These are phyloP conservation scores for Peromyscus nudipes DNA, from an alignment of 2,797 vertebrate genomes.

Conservation along the genomic window DNA sequence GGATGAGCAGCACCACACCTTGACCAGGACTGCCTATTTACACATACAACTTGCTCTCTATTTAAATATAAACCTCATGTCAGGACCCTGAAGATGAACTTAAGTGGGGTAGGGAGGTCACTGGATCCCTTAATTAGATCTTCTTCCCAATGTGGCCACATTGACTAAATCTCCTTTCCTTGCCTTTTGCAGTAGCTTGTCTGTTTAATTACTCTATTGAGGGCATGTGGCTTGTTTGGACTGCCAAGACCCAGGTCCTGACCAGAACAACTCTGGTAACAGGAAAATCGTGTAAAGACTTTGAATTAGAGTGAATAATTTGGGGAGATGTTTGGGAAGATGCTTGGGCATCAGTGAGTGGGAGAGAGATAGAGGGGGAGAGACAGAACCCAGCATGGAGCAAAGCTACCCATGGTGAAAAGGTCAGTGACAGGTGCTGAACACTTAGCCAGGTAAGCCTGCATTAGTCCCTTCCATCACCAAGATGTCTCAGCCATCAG, in stretches of 20 bases:
- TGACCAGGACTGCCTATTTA: background rate
- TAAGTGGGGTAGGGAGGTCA: background rate
- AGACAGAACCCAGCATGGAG: background rate
- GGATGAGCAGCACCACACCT: background rate
- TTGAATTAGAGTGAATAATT: background rate
- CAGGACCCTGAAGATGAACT: background rate
- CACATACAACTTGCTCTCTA: background rate
- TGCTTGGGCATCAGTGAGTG: background rate
- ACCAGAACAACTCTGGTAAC: background rate
- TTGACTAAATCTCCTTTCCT: background rate
- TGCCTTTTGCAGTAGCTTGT: background rate
- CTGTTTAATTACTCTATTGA: background rate
- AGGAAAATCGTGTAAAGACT: background rate
- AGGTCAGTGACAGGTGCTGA: background rate
- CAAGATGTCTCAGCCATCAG: background rate
- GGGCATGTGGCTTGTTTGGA: background rate
- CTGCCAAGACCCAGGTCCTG: background rate
- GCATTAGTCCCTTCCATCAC: background rate
- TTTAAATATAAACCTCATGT: background rate
- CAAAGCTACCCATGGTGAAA: background rate
- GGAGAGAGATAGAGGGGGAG: background rate
- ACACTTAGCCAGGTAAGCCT: background rate
- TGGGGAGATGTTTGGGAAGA: constrained; percentile 4
- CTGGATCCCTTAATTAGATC: background rate
- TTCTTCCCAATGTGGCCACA: background rate